Base-by-base conservation (phyloP, 1,140 invertebrate species). In the Drosophila melanica region DNA sequence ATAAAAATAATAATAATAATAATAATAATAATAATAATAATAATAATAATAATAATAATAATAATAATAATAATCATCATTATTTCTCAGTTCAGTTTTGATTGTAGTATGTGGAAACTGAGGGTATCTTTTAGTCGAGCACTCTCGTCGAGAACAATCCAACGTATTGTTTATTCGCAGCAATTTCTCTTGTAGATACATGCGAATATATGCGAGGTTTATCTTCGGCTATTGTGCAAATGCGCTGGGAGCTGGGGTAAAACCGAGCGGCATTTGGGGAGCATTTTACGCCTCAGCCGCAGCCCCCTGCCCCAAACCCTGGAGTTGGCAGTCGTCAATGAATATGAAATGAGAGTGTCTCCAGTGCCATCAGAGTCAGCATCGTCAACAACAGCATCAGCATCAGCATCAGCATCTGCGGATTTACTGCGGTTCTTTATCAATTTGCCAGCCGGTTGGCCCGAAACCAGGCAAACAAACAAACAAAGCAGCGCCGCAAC, bases 311-410 rank as follows among this genome's bases (percentile, higher is more conserved):
- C 18, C 48, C 23, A 48, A 27, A 33, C 44, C 0, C 35, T 69
- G 35, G 55, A n/a, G n/a, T n/a, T 72, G 47, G 35, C 55, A 44
- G 45, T 68, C 65, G 70, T 74, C 75, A 77, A 77, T 79, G 77
- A 79, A 79, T 79, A 77, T 69, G 16, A 73, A 69, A 79, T 77
- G 75, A 79, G 57, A 79, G 57, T 68, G 30, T 70, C 45, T 59
- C 11, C 45, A 16, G 45, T 37, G 8, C 39, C 44, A 18, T 58
- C 47, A 27, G 16, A 10, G 10, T 10, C 42, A 39, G 14, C 60
- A 35, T 53, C 1, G 12, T 8, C 42, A 53, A n/a, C 67, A 55
- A 57, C 47, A 72, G 16, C 18, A 53, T 47, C 53, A 41, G 23
- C 20, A 41, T 27, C 20, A 42, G 14, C 27, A 45, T 33, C 18